Conservation (phyloP, 2,888 invertebrate genomes). For the Drosophila demipolita region DNA sequence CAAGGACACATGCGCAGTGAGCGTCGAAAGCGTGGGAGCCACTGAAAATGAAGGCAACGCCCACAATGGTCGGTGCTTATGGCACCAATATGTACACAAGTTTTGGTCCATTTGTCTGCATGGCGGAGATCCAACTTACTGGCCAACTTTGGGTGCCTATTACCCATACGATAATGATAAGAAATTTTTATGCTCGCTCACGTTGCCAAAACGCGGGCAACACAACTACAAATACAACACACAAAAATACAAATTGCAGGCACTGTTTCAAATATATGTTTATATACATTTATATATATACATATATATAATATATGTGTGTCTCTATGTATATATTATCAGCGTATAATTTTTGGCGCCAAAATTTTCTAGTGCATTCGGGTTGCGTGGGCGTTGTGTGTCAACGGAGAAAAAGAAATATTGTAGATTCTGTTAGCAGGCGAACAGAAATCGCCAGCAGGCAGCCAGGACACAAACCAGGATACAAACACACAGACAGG, state of each 20-base stretch:
- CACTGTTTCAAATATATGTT: conserved; percentile 10
- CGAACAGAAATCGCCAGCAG: conserved; percentile 56
- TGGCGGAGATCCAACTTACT: conserved; percentile 69
- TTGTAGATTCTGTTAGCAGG: conserved; percentile 82
- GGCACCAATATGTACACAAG: conserved; percentile 21
- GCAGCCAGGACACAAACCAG: not conserved
- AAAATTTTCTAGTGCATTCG: conserved; percentile 31
- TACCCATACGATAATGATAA: conserved; percentile 84
- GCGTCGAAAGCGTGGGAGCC: conserved; percentile 11
- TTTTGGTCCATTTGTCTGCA: conserved; percentile 30
- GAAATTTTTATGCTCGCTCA: conserved; percentile 77
- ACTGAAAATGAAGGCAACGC: not conserved
- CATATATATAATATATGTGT: conserved; percentile 8
- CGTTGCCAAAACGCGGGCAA: conserved; percentile 33
- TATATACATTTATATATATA: conserved; percentile 5
- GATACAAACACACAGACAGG: conserved; percentile 5
- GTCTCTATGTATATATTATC: conserved; percentile 61
- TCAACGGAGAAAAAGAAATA: conserved; percentile 82
- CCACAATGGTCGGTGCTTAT: conserved; percentile 3
- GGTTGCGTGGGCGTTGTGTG: conserved; percentile 81
- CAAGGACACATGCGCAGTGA: conserved; percentile 61
- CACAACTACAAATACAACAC: conserved; percentile 7
- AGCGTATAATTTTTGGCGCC: conserved; percentile 64
- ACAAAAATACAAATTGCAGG: not conserved
- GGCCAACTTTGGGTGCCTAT: conserved; percentile 81